phyloP scores from a whole-genome alignment of 2,888 invertebrate species.

The Drosophila setosimentum region DNA sequence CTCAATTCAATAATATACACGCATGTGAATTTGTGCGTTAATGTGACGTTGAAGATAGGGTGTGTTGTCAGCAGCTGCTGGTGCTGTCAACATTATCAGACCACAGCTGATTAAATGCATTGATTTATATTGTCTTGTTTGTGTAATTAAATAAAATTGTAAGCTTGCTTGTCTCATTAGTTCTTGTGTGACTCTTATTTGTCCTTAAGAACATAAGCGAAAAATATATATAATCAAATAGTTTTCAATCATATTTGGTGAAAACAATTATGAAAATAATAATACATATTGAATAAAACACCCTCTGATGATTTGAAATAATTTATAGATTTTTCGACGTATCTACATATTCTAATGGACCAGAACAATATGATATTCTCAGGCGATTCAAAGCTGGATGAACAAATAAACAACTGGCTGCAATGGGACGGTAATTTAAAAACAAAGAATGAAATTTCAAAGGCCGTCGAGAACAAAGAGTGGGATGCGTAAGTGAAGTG shows the following conservation, averaged over 20 bases:
- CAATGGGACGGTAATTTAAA: conserved; percentile 90
- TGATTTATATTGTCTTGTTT: not conserved
- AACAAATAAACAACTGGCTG: conserved; percentile 90
- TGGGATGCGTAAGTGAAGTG: conserved; percentile 81
- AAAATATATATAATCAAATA: not conserved
- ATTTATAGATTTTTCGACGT: conserved; percentile 25
- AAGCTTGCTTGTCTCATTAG: not conserved
- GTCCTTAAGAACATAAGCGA: not conserved
- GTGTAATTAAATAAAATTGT: not conserved
- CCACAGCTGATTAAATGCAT: not conserved
- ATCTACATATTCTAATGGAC: conserved; percentile 10
- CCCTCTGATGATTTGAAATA: not conserved
- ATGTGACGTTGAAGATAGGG: not conserved
- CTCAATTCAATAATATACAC: conserved; percentile 13
- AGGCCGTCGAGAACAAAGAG: conserved; percentile 87
- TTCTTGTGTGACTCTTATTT: not conserved
- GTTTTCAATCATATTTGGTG: not conserved
- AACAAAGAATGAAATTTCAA: conserved; percentile 88
- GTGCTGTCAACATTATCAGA: not conserved
- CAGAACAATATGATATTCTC: conserved; percentile 45
- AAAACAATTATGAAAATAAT: not conserved
- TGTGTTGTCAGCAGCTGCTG: conserved; percentile 9
- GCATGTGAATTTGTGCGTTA: not conserved
- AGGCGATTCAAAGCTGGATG: conserved; percentile 86
- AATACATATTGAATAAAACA: conserved; percentile 2